phyloP scores from a whole-genome alignment of 2,888 invertebrate genomes.

The Torymus texanus region DNA sequence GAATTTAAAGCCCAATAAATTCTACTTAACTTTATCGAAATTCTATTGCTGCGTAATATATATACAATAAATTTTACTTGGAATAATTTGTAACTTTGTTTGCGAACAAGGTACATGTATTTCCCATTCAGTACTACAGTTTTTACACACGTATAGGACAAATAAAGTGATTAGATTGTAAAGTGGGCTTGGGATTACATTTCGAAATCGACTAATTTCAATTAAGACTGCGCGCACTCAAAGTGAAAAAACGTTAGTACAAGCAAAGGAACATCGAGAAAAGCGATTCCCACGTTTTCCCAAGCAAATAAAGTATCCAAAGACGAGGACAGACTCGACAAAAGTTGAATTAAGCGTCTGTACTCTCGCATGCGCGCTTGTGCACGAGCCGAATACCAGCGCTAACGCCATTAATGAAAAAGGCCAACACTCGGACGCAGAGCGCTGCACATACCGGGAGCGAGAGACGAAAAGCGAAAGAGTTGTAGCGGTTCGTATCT shows the following conservation, averaged over 20 bases:
- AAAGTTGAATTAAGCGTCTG: constrained; percentile 12
- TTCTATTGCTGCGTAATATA: too few relatives aligned
- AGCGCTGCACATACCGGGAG: not conserved
- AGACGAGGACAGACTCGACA: not conserved
- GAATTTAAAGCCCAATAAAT: too few relatives aligned
- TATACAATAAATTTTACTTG: too few relatives aligned
- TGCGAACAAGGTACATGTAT: too few relatives aligned
- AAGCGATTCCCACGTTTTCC: constrained; percentile 3
- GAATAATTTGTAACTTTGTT: too few relatives aligned
- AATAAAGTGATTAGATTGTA: too few relatives aligned
- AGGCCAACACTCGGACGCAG: constrained; percentile 17
- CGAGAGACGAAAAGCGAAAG: constrained; percentile 5
- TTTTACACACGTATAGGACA: too few relatives aligned
- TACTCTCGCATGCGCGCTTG: not conserved
- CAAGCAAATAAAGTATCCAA: not conserved
- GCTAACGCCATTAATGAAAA: constrained; percentile 44
- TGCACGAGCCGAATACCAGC: not conserved
- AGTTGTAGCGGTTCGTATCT: not conserved
- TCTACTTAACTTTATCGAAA: too few relatives aligned
- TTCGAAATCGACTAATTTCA: not conserved
- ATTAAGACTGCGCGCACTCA: not conserved
- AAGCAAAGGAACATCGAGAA: not conserved
- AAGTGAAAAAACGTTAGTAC: not conserved
- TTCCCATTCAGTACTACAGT: too few relatives aligned
- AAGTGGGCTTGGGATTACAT: not conserved